Evolutionary conservation across 2,797 vertebrate species (phyloP).

Genomic region (Choloepus didactylus): DNA sequence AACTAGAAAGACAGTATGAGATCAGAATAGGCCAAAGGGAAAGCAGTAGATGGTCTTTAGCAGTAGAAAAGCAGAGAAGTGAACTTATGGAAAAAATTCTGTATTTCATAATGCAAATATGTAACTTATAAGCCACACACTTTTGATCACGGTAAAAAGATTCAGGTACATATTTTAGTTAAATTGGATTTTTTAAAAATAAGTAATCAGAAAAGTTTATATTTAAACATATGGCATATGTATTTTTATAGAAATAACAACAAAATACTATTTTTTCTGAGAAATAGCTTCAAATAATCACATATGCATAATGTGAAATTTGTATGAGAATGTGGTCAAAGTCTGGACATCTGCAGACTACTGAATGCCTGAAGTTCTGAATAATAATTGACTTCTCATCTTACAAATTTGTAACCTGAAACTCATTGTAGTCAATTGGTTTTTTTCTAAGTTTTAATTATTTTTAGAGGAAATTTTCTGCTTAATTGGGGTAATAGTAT

Average conservation of each 20-base stretch:
- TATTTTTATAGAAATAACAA: constrained; percentile 36
- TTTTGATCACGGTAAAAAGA: neutral
- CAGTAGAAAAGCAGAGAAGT: neutral
- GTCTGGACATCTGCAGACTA: neutral
- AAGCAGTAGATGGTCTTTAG: neutral
- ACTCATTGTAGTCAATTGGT: constrained; percentile 1
- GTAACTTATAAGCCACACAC: neutral
- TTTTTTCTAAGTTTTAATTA: constrained; percentile 56
- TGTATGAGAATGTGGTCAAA: neutral
- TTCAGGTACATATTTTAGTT: neutral
- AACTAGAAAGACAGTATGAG: neutral
- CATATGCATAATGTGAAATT: neutral
- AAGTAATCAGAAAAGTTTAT: constrained; percentile 18
- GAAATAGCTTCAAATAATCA: constrained; percentile 16
- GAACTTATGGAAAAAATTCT: neutral
- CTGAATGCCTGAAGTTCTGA: neutral
- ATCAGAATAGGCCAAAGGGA: neutral
- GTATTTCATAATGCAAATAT: neutral
- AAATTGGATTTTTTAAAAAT: neutral
- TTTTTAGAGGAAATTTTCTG: constrained; percentile 47
- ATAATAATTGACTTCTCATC: neutral
- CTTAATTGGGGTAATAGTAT: neutral
- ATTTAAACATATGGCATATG: neutral
- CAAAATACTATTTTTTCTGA: neutral
- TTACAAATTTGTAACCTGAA: constrained; percentile 17